Percentiles rank a stretch among this genome's conserved stretches.
phyloP scores from a whole-genome alignment of 1,140 invertebrate genomes.

The Ridgeia piscesae region DNA sequence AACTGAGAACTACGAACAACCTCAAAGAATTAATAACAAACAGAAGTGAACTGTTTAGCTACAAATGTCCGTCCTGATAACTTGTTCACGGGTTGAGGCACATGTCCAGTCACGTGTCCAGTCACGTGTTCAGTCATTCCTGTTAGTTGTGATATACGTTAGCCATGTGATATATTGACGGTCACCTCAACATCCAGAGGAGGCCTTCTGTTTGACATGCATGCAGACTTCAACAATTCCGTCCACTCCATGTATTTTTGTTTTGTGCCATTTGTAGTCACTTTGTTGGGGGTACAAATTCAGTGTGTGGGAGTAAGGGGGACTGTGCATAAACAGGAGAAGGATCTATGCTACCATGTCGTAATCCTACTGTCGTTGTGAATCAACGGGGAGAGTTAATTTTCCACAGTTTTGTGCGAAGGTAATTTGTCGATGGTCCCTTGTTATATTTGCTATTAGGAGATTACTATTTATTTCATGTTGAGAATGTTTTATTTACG shows the following conservation, averaged over 20 bases:
- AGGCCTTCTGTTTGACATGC: not conserved
- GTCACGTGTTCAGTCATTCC: not conserved
- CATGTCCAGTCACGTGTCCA: no score
- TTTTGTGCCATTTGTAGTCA: conserved; percentile 5
- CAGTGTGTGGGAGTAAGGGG: no score
- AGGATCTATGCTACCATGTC: no score
- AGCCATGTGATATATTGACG: not conserved
- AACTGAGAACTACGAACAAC: not conserved
- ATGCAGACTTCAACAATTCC: not conserved
- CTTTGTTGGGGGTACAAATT: not conserved
- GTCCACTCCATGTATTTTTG: not conserved
- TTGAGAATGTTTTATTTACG: not conserved
- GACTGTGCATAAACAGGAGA: no score
- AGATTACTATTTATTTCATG: not conserved
- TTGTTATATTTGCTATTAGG: not conserved
- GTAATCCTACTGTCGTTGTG: no score
- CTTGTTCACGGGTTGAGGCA: not conserved
- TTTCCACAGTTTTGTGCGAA: no score
- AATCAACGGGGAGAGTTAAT: no score
- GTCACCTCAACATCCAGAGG: not conserved
- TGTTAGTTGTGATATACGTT: not conserved
- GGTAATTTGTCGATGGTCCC: no score
- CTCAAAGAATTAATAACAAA: not conserved
- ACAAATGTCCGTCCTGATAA: not conserved
- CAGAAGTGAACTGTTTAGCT: not conserved